Evolutionary conservation across 2,797 vertebrate species (phyloP), one percentile per base, ranked within the genome.

Genomic region (Ataeniobius toweri): DNA sequence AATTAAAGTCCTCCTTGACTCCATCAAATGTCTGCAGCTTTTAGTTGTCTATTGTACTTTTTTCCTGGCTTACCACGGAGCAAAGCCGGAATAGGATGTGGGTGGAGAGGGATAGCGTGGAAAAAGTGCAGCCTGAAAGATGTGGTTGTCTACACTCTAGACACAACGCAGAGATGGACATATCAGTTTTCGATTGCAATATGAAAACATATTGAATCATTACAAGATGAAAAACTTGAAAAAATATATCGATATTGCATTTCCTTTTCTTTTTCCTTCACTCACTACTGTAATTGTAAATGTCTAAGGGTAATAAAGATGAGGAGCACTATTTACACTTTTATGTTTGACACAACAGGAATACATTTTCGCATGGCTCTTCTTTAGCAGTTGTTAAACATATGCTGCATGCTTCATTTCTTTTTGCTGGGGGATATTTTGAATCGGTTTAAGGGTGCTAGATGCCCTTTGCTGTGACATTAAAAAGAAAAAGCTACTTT

Each of bases 381-480:
- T 76, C 78, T 83, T 73, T 80, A 73, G 50, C 78, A 74, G 70
- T 85, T 86, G 83, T 80, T 85, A 63, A 84, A 86, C n/a, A 78
- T 68, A 85, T 71, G 79, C 83, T 81, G 72, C 75, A 80, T 84
- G 81, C 85, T 89, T 79, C 70, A 86, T 86, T 81, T 71, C 61
- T 72, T 78, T 89, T 82, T 86, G 73, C 80, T 83, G 86, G 83
- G 90, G 89, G 86, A 75, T 80, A 82, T 85, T 71, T 91, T 78
- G 85, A 91, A 92, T 80, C 72, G 89, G 94, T 88, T 89, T 93
- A 92, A 88, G 53, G 65, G 93, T 91, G 89, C 87, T 92, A 86
- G 87, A 91, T 90, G 88, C 83, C 85, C 87, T 94, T 86, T 31
- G 55, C 77, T 83, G 80, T 90, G 86, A 93, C 90, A 92, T 90